Percentiles rank a stretch among this genome's conserved stretches.
Evolutionary conservation across 1,140 invertebrate genomes (phyloP).

Genomic region (Drosophila murphyi): DNA sequence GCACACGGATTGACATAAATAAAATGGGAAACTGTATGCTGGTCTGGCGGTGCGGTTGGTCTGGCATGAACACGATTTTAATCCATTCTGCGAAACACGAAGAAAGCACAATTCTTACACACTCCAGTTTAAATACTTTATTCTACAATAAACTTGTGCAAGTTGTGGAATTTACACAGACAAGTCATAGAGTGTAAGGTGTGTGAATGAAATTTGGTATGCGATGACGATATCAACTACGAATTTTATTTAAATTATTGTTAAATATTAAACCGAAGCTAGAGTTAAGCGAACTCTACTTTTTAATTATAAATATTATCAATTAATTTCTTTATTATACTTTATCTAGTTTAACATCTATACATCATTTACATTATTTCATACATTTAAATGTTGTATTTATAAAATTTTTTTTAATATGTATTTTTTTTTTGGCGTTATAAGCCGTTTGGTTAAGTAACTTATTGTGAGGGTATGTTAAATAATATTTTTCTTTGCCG

Average conservation of each 20-base stretch:
- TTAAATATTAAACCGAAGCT: too few species aligned
- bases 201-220: too few species aligned
- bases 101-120: constrained; percentile 5
- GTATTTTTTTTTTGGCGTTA: neutral
- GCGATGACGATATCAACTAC: too few species aligned
- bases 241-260: too few species aligned
- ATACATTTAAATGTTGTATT: neutral
- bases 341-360: too few species aligned
- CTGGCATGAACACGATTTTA: constrained; percentile 63
- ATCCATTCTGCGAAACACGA: constrained; percentile 36
- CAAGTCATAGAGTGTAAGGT: too few species aligned
- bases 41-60: neutral
- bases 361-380: too few species aligned
- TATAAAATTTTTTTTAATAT: neutral
- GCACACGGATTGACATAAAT: constrained; percentile 74
- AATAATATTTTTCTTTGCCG: constrained; percentile 65
- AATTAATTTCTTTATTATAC: too few species aligned
- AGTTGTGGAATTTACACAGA: too few species aligned
- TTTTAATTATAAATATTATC: too few species aligned
- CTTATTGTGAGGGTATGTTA: constrained; percentile 12
- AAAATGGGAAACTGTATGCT: constrained; percentile 57
- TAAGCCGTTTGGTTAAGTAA: neutral
- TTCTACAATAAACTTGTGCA: too few species aligned
- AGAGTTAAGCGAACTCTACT: too few species aligned
- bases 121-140: constrained; percentile 21